Conservation (phyloP, 2,888 invertebrate species). For the Drosophila eohydei region DNA sequence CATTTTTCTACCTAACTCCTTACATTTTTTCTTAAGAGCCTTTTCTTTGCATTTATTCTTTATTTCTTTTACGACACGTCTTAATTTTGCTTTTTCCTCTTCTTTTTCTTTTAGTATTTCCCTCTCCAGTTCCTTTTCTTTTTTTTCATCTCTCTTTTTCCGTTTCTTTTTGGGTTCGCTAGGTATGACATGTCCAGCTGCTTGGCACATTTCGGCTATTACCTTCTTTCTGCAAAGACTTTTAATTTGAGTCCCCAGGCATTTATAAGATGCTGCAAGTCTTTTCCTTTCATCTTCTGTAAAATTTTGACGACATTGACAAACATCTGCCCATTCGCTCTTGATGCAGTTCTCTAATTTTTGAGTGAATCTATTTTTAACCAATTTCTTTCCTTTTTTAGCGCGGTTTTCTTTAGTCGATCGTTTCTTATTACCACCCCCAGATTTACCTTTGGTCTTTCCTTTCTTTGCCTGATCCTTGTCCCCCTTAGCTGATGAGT, state of each 20-base stretch:
- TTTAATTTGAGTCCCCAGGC: constrained; percentile 13
- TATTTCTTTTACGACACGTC: neutral
- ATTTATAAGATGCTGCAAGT: constrained; percentile 14
- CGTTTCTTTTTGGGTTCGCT: neutral
- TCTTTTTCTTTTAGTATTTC: neutral
- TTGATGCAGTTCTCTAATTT: constrained; percentile 37
- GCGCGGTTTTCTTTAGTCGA: neutral
- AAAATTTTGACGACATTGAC: constrained; percentile 6
- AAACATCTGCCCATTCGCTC: constrained; percentile 30
- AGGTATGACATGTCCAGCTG: neutral
- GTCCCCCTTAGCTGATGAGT: neutral
- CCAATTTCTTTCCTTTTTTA: neutral
- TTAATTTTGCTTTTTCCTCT: neutral
- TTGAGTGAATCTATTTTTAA: constrained; percentile 10
- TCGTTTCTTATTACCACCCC: neutral
- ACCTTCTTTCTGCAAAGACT: constrained; percentile 21
- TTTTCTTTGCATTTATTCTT: neutral
- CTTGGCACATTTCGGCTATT: constrained; percentile 17
- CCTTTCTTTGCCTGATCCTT: neutral
- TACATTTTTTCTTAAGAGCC: neutral
- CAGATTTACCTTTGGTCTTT: neutral
- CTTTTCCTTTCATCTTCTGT: constrained; percentile 3
- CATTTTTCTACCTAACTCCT: neutral
- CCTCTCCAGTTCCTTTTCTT: neutral
- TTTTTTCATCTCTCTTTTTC: neutral